A percentile compares a stretch with the other conserved stretches of the same genome.
Evolutionary conservation across 2,888 invertebrate species (phyloP).

Genomic region (Drosophila neotestacea): DNA sequence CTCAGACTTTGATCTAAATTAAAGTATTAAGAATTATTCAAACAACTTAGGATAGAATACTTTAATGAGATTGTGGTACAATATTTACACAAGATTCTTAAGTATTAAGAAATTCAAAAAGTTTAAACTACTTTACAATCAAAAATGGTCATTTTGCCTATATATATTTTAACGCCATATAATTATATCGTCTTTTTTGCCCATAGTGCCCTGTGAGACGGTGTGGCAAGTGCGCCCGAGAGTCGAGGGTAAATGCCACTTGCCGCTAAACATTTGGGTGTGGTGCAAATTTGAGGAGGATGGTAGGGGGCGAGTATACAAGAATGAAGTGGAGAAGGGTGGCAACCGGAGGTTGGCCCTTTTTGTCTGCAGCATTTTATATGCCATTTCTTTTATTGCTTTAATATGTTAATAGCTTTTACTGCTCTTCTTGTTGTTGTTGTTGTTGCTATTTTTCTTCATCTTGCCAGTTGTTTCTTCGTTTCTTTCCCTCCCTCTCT

Average conservation of each 20-base stretch:
- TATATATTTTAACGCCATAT: too few species aligned
- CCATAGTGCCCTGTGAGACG: constrained; percentile 5
- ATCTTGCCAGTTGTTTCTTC: constrained; percentile 39
- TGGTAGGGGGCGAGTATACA: background rate
- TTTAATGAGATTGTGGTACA: too few species aligned
- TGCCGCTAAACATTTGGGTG: constrained; percentile 71
- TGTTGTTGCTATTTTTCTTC: constrained; percentile 52
- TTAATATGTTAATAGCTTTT: constrained; percentile 75
- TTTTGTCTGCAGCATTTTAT: constrained; percentile 77
- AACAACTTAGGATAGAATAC: too few species aligned
- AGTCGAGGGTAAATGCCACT: constrained; percentile 63
- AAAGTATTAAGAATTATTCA: too few species aligned
- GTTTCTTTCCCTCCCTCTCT: constrained; percentile 12
- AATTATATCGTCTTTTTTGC: too few species aligned
- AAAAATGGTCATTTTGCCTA: too few species aligned
- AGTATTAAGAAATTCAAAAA: too few species aligned
- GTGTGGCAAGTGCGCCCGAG: constrained; percentile 47
- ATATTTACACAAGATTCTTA: too few species aligned
- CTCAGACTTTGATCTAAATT: too few species aligned
- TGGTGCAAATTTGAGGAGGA: constrained; percentile 21
- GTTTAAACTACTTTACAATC: too few species aligned
- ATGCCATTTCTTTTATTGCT: constrained; percentile 79
- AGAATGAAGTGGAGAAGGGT: background rate
- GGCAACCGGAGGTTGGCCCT: constrained; percentile 41
- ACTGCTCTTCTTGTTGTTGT: constrained; percentile 20